A percentile compares a stretch with the other conserved stretches of the same genome.
These are phyloP conservation scores for Octopus sinensis DNA, from an alignment of 1,140 invertebrate genomes.

Conservation along the genomic window DNA sequence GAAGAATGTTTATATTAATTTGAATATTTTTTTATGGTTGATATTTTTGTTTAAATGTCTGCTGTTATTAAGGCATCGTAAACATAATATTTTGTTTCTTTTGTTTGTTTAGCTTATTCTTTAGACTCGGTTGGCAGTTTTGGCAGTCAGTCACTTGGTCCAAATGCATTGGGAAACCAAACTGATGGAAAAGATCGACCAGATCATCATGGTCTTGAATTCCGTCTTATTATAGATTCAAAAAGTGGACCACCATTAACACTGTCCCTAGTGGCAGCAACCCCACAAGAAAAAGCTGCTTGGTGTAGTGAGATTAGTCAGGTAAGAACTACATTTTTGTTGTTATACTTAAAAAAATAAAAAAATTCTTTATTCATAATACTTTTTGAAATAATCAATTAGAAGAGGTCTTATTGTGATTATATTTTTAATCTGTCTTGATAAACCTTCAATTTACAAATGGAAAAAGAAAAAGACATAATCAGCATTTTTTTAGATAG, in stretches of 20 bases:
- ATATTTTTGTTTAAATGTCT: neutral
- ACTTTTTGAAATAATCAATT: no score
- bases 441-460: no score
- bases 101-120: constrained; percentile 42
- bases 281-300: constrained; percentile 84
- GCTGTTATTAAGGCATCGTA: neutral
- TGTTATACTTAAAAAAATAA: neutral
- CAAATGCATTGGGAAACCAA: constrained; percentile 29
- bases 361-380: neutral
- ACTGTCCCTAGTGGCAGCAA: constrained; percentile 77
- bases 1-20: no score
- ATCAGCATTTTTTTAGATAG: no score
- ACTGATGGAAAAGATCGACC: constrained; percentile 34
- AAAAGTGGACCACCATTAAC: constrained; percentile 62
- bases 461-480: no score
- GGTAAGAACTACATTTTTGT: constrained; percentile 50
- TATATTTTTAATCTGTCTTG: no score
- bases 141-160: constrained; percentile 43
- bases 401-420: no score
- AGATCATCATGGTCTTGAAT: constrained; percentile 77
- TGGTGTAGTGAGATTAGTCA: constrained; percentile 91
- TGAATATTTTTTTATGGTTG: no score
- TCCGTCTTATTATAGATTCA: constrained; percentile 73
- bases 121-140: constrained; percentile 49
- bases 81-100: neutral